Percentiles rank a stretch among this genome's conserved stretches.
Conservation (phyloP, 2,888 invertebrate genomes). For the Eristalinus aeneus region DNA sequence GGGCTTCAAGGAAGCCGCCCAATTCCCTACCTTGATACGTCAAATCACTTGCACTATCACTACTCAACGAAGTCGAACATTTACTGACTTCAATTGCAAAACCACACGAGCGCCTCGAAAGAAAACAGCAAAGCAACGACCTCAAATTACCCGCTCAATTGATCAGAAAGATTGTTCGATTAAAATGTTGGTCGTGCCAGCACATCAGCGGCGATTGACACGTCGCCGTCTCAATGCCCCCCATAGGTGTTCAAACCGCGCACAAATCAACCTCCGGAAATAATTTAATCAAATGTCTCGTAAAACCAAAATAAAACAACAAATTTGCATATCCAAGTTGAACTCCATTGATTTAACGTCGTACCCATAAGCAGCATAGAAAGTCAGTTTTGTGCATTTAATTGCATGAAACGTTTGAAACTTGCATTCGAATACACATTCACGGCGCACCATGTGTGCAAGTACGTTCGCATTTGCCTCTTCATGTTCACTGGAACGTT, state of each 20-base stretch:
- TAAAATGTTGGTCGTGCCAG: background rate
- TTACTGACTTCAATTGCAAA: too few relatives aligned
- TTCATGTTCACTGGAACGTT: constrained; percentile 14
- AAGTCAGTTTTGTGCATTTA: background rate
- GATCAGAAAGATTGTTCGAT: background rate
- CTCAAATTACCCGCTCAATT: background rate
- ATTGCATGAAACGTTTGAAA: background rate
- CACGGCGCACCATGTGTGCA: background rate
- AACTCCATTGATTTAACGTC: background rate
- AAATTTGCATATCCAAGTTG: background rate
- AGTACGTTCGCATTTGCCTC: background rate
- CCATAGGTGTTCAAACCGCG: background rate
- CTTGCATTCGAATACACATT: background rate
- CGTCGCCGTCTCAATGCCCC: background rate
- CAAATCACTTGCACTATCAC: too few relatives aligned
- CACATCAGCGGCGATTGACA: background rate
- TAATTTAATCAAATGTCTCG: background rate
- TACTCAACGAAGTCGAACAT: too few relatives aligned
- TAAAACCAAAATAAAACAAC: background rate
- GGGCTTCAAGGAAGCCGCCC: too few relatives aligned
- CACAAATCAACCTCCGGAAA: background rate
- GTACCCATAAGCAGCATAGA: background rate
- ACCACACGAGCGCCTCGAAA: too few relatives aligned
- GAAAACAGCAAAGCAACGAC: too few relatives aligned
- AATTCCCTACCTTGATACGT: too few relatives aligned